phyloP scores from a whole-genome alignment of 2,797 vertebrate genomes.

The Malurus leucopterus region DNA sequence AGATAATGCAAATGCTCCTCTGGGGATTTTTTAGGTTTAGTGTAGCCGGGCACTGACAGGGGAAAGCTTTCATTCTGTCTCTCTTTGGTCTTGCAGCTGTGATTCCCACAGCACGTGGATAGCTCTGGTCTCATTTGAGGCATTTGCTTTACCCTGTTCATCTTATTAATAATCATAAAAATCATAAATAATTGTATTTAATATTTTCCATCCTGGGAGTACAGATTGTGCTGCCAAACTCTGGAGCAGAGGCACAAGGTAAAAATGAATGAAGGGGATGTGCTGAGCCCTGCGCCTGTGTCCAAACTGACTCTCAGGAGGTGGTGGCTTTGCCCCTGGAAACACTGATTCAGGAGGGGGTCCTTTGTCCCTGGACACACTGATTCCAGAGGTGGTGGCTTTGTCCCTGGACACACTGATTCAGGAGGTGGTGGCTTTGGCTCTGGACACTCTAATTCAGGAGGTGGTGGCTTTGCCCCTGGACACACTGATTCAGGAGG shows the following conservation, averaged over 20 bases:
- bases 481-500: background rate
- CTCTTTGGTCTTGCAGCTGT: background rate
- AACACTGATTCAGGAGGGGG: background rate
- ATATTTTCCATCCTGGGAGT: background rate
- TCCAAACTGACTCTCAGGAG: background rate
- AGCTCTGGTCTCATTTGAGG: background rate
- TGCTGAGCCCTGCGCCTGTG: accelerated
- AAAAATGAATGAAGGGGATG: accelerated
- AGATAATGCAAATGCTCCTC: background rate
- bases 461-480: background rate
- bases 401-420: background rate
- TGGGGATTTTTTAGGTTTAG: background rate
- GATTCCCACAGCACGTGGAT: background rate
- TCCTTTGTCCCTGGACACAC: background rate
- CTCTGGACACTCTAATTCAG: background rate
- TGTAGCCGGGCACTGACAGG: background rate
- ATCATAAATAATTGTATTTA: background rate
- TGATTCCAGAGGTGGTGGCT: background rate
- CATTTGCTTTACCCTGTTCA: background rate
- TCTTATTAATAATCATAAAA: background rate
- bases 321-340: background rate
- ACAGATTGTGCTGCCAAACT: background rate
- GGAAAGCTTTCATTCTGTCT: background rate
- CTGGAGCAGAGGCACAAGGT: background rate
- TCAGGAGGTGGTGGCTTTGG: background rate